These are phyloP conservation scores for Holocentrus rufus DNA, from an alignment of 2,797 vertebrate genomes.

Conservation along the genomic window DNA sequence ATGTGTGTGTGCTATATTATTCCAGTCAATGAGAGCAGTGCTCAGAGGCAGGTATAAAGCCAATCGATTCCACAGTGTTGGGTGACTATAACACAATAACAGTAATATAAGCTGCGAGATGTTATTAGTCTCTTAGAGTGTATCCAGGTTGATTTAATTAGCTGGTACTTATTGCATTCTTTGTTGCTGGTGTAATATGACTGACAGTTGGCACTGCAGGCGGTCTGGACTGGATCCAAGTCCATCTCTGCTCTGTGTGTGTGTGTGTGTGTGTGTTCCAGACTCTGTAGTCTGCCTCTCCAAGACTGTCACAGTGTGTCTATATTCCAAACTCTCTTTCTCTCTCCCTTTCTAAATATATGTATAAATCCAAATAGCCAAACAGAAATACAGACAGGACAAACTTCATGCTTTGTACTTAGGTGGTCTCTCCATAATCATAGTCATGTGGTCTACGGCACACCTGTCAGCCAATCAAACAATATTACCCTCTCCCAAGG, in stretches of 20 bases:
- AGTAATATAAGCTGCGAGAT: conserved; percentile 67
- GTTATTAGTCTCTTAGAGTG: conserved; percentile 62
- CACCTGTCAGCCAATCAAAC: no score
- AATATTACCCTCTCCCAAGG: no score
- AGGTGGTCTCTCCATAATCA: no score
- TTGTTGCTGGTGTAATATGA: conserved; percentile 74
- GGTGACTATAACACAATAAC: conserved; percentile 62
- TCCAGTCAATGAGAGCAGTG: conserved; percentile 8
- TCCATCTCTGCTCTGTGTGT: conserved; percentile 49
- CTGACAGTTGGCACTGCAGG: conserved; percentile 70
- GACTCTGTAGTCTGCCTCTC: conserved; percentile 45
- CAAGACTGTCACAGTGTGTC: conserved; percentile 48
- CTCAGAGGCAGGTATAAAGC: conserved; percentile 47
- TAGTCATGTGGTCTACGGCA: no score
- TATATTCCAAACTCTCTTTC: conserved; percentile 26
- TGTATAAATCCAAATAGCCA: no score
- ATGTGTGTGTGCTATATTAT: conserved; percentile 21
- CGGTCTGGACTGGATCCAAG: conserved; percentile 67
- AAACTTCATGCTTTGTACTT: no score
- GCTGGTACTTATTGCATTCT: conserved; percentile 77
- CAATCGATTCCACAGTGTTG: conserved; percentile 48
- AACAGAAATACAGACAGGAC: no score
- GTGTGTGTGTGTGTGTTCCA: conserved; percentile 20
- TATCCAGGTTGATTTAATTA: conserved; percentile 79
- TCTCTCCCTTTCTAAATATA: conserved; percentile 11